A percentile compares a stretch with the other conserved stretches of the same genome.
Evolutionary conservation across 2,888 invertebrate genomes (phyloP).

Genomic region (Acleris cristana): DNA sequence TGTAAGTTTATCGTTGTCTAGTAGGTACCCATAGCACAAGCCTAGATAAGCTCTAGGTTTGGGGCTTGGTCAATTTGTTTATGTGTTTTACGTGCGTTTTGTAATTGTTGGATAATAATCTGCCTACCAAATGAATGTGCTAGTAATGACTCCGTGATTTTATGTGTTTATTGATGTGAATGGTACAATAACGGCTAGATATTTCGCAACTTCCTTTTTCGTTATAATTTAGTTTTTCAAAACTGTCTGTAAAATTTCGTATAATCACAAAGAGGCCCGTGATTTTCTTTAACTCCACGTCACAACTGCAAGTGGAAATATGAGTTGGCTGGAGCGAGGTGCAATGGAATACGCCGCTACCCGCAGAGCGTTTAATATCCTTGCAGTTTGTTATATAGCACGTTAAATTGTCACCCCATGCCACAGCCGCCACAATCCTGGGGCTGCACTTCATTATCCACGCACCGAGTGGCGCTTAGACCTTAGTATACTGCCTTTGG

Average conservation of each 20-base stretch:
- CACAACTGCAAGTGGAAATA: constrained; percentile 58
- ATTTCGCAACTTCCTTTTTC: too few relatives aligned
- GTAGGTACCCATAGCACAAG: too few relatives aligned
- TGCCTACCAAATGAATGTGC: too few relatives aligned
- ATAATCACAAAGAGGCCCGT: background rate
- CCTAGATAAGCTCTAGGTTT: too few relatives aligned
- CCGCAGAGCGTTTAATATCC: constrained; percentile 66
- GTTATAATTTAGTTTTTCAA: too few relatives aligned
- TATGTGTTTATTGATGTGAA: too few relatives aligned
- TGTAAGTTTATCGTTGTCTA: too few relatives aligned
- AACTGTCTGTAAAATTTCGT: background rate
- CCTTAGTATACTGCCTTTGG: background rate
- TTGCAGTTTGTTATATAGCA: constrained; percentile 62
- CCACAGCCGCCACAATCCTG: constrained; percentile 56
- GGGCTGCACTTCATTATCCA: constrained; percentile 30
- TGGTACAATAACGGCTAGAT: too few relatives aligned
- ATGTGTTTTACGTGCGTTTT: too few relatives aligned
- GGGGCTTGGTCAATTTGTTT: too few relatives aligned
- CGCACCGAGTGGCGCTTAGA: constrained; percentile 14
- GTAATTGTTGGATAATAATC: too few relatives aligned
- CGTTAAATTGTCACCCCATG: constrained; percentile 56
- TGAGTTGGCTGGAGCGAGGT: constrained; percentile 54
- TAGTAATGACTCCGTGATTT: too few relatives aligned
- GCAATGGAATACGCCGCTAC: constrained; percentile 47
- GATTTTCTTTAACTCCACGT: constrained; percentile 37